Evolutionary conservation across 1,140 invertebrate genomes (phyloP).

Genomic region (Chironomus tepperi): DNA sequence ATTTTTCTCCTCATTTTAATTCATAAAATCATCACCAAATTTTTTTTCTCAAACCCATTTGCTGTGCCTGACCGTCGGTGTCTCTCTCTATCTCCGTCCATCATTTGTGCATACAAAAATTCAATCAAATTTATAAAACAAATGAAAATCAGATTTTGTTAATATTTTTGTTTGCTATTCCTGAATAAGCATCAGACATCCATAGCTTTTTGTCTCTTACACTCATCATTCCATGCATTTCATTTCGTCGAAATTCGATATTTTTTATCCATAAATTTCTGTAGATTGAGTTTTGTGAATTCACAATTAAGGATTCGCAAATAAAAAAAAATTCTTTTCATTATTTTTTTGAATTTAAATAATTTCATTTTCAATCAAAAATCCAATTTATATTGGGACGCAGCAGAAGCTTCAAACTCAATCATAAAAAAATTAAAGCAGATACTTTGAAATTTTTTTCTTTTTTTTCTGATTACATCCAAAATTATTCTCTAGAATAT

Average conservation of each 20-base stretch:
- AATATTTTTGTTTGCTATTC: conserved; percentile 14
- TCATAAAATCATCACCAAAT: no score
- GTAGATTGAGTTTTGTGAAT: background rate
- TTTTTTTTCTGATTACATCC: no score
- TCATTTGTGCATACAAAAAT: background rate
- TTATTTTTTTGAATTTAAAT: background rate
- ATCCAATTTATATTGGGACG: background rate
- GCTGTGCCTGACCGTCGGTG: background rate
- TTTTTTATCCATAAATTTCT: background rate
- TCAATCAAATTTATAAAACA: conserved; percentile 4
- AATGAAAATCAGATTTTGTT: background rate
- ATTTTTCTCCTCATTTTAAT: no score
- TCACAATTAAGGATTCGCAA: background rate
- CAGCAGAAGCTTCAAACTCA: background rate
- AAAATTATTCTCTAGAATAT: no score
- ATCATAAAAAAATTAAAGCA: no score
- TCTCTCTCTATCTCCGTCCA: background rate
- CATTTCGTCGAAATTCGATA: background rate
- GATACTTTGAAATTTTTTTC: no score
- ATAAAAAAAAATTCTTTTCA: conserved; percentile 2
- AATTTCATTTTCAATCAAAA: background rate
- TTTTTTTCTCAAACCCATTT: no score
- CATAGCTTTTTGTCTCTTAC: background rate
- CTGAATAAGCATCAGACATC: background rate
- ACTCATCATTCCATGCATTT: background rate